These are phyloP conservation scores for Ctena decussata DNA, from an alignment of 2,888 invertebrate species.

Conservation along the genomic window DNA sequence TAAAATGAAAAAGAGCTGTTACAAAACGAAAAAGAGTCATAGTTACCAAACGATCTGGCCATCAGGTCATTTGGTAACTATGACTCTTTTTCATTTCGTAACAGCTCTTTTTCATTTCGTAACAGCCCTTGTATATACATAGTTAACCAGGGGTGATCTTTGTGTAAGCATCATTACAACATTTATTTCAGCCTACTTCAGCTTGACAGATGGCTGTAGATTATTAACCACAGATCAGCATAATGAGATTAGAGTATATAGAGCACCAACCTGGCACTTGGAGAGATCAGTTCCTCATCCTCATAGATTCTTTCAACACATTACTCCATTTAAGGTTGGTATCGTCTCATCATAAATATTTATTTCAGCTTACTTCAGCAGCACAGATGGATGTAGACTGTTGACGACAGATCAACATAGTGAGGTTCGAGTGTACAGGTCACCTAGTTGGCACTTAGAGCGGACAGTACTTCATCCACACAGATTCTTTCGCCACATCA, in stretches of 20 bases:
- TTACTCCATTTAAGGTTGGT: conserved; percentile 87
- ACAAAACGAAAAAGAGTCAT: no score
- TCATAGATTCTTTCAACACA: conserved; percentile 87
- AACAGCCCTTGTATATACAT: no score
- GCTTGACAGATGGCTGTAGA: conserved; percentile 84
- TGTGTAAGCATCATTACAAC: no score
- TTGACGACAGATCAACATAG: conserved; percentile 87
- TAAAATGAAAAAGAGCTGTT: no score
- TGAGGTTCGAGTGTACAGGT: conserved; percentile 84
- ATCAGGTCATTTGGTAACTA: no score
- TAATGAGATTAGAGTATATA: conserved; percentile 85
- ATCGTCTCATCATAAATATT: no score
- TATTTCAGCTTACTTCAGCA: conserved; percentile 82
- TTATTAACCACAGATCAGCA: conserved; percentile 87
- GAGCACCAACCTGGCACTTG: conserved; percentile 84
- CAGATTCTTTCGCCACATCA: conserved; percentile 87
- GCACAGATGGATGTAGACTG: conserved; percentile 84
- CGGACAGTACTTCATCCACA: conserved; percentile 86
- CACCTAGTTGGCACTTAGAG: conserved; percentile 85
- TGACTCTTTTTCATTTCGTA: no score
- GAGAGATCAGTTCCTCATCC: conserved; percentile 86
- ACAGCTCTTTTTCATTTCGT: no score
- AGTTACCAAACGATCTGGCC: no score
- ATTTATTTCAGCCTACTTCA: conserved; percentile 82
- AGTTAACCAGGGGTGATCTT: no score